A percentile compares a stretch with the other conserved stretches of the same genome.
Evolutionary conservation across 23 tunicate genomes (phyloP).

Genomic region (Trididemnum nubilum): DNA sequence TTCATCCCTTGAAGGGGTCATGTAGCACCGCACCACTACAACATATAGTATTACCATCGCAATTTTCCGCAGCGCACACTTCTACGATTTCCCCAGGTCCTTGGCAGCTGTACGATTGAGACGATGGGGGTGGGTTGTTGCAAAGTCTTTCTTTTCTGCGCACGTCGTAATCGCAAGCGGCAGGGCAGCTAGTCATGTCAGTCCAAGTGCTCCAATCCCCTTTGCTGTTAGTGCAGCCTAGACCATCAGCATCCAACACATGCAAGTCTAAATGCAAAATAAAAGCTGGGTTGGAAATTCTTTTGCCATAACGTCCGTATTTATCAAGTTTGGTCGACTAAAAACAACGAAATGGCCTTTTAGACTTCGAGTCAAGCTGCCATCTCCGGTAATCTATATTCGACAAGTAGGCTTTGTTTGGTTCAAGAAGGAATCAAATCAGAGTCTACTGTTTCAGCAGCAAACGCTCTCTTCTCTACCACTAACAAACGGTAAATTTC

Average conservation of each 20-base stretch:
- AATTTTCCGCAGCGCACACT: constrained; percentile 54
- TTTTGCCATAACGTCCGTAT: not conserved
- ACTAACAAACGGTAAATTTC: too few relatives aligned
- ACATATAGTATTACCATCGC: constrained; percentile 61
- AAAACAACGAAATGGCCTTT: too few relatives aligned
- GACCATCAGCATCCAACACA: constrained; percentile 30
- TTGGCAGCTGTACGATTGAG: constrained; percentile 26
- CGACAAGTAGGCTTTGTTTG: too few relatives aligned
- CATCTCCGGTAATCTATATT: too few relatives aligned
- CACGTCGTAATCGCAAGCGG: constrained; percentile 61
- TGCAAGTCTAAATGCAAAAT: constrained; percentile 11
- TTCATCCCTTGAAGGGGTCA: too few relatives aligned
- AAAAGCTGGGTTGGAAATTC: not conserved
- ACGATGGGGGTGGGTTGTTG: constrained; percentile 41
- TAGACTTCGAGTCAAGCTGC: too few relatives aligned
- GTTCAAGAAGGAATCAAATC: too few relatives aligned
- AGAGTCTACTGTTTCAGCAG: too few relatives aligned
- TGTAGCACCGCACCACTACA: too few relatives aligned
- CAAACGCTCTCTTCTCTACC: too few relatives aligned
- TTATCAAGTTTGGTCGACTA: not conserved
- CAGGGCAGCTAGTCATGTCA: constrained; percentile 54
- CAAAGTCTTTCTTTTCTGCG: constrained; percentile 37
- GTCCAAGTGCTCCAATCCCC: constrained; percentile 72
- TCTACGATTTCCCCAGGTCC: constrained; percentile 36
- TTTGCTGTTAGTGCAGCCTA: constrained; percentile 32